Percentiles rank a stretch among this genome's conserved stretches.
These are phyloP conservation scores for Hermetia illucens DNA, from an alignment of 1,140 invertebrate species.

Conservation along the genomic window DNA sequence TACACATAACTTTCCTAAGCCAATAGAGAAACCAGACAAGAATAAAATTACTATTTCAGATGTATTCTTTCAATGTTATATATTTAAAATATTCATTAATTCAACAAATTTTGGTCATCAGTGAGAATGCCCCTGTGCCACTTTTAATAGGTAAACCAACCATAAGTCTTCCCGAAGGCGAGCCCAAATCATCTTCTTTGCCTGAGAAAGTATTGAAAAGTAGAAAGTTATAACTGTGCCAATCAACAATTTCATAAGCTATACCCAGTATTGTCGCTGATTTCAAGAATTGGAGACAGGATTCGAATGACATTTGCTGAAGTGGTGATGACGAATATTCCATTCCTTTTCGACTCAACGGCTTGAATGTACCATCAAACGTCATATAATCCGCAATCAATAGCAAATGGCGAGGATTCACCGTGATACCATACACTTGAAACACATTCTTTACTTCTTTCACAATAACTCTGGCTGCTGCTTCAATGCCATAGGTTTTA, in stretches of 20 bases:
- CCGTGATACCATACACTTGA: slow-evolving; percentile 88
- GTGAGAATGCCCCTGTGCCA: slow-evolving; percentile 70
- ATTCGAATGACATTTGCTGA: slow-evolving; percentile 98
- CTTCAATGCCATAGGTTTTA: slow-evolving; percentile 89
- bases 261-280: slow-evolving; percentile 57
- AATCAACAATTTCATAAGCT: slow-evolving; percentile 6
- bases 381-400: slow-evolving; percentile 98
- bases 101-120: neutral
- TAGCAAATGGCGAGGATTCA: slow-evolving; percentile 85
- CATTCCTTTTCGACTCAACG: slow-evolving; percentile 84
- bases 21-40: too few species aligned
- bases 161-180: slow-evolving; percentile 81
- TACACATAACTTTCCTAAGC: too few species aligned
- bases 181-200: slow-evolving; percentile 58
- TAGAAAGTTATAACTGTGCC: neutral
- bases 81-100: too few species aligned
- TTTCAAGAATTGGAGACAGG: slow-evolving; percentile 75
- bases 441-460: slow-evolving; percentile 88
- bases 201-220: slow-evolving; percentile 32
- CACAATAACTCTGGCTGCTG: slow-evolving; percentile 77
- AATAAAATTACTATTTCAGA: too few species aligned
- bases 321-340: slow-evolving; percentile 75
- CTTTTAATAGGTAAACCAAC: slow-evolving; percentile 65
- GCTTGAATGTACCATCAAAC: slow-evolving; percentile 74
- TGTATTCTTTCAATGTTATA: too few species aligned